Percentiles rank a stretch among this genome's conserved stretches.
These are phyloP conservation scores for Salvelinus sp. DNA, from an alignment of 2,113 vertebrate species.

Conservation along the genomic window DNA sequence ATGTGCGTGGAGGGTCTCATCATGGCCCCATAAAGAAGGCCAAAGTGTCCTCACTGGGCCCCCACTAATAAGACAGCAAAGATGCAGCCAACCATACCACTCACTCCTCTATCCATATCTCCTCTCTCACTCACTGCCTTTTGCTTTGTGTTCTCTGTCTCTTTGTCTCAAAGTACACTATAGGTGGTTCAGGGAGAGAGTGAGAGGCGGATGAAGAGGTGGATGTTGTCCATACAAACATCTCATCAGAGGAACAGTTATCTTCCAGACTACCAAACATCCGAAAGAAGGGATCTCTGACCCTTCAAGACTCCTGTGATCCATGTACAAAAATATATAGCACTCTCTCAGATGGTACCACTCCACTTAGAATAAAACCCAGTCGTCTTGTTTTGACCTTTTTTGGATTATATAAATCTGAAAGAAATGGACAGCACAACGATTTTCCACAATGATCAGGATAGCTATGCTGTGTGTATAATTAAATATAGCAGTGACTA, in stretches of 20 bases:
- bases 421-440: background rate
- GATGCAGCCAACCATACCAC: slow-evolving; percentile 54
- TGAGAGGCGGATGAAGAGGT: slow-evolving; percentile 66
- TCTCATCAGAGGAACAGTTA: slow-evolving; percentile 10
- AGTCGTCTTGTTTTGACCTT: background rate
- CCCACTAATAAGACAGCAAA: slow-evolving; percentile 70
- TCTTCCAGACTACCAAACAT: background rate
- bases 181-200: slow-evolving; percentile 54
- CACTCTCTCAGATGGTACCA: slow-evolving; percentile 46
- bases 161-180: slow-evolving; percentile 56
- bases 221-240: background rate
- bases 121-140: slow-evolving; percentile 36
- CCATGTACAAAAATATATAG: slow-evolving; percentile 41
- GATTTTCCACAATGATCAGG: background rate
- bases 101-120: slow-evolving; percentile 51
- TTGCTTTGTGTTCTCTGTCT: slow-evolving; percentile 53
- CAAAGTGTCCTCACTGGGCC: slow-evolving; percentile 59
- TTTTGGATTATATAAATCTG: background rate
- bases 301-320: slow-evolving; percentile 60
- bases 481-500: too few relatives aligned
- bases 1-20: slow-evolving; percentile 68
- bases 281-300: slow-evolving; percentile 5
- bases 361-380: background rate
- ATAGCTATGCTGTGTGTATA: background rate
- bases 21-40: slow-evolving; percentile 58